Evolutionary conservation across 2,888 invertebrate species (phyloP).

Genomic region (Melanargia galathea): DNA sequence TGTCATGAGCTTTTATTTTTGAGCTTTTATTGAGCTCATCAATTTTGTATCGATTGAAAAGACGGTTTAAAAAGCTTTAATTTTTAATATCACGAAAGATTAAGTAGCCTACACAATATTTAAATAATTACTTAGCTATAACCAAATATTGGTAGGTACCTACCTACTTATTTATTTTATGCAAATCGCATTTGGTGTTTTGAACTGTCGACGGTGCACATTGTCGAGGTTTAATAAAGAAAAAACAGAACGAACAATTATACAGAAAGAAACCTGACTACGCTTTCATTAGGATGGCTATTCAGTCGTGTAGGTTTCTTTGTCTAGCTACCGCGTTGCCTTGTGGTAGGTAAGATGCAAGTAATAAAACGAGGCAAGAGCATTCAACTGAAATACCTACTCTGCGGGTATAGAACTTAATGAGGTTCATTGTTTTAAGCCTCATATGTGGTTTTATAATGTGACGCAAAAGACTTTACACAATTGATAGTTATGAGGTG

Average conservation of each 20-base stretch:
- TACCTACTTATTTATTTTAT: no score
- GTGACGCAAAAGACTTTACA: background rate
- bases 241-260: background rate
- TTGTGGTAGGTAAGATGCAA: background rate
- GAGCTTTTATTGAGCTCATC: background rate
- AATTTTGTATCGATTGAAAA: background rate
- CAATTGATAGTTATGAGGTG: background rate
- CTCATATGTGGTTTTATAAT: background rate
- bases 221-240: background rate
- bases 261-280: slow-evolving; percentile 1
- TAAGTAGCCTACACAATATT: no score
- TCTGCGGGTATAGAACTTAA: slow-evolving; percentile 1
- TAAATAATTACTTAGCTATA: no score
- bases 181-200: no score
- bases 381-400: background rate
- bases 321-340: background rate
- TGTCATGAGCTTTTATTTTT: background rate
- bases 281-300: slow-evolving; percentile 1
- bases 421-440: background rate
- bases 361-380: background rate
- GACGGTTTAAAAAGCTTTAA: no score
- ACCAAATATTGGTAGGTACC: no score
- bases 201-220: no score
- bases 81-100: no score
- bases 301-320: slow-evolving; percentile 1